A percentile compares a stretch with the other conserved stretches of the same genome.
phyloP scores from a whole-genome alignment of 2,888 invertebrate genomes.

The Anodontia alba region DNA sequence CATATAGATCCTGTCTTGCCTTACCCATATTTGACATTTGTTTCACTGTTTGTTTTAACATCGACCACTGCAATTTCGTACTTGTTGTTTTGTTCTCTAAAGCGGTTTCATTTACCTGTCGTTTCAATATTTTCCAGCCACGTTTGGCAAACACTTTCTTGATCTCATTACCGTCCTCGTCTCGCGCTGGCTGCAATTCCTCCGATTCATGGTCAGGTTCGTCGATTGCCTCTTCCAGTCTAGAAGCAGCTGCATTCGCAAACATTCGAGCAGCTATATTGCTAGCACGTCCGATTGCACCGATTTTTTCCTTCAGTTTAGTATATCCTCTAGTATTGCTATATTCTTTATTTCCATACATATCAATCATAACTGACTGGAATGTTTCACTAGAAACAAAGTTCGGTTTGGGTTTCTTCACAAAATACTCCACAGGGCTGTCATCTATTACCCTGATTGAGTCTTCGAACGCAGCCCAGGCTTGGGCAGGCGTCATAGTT shows the following conservation, averaged over 20 bases:
- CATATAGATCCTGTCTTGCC: constrained; percentile 74
- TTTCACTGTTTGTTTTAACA: constrained; percentile 72
- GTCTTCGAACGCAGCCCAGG: constrained; percentile 69
- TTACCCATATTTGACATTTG: constrained; percentile 70
- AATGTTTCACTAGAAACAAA: constrained; percentile 73
- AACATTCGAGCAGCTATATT: constrained; percentile 55
- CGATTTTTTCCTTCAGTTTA: constrained; percentile 63
- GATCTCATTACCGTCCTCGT: constrained; percentile 28
- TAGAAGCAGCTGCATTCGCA: constrained; percentile 23
- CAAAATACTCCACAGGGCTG: constrained; percentile 53
- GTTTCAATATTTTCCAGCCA: constrained; percentile 73
- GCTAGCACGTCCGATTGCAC: constrained; percentile 55
- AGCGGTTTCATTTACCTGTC: constrained; percentile 71
- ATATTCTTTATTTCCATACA: constrained; percentile 74
- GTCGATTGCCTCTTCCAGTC: constrained; percentile 19
- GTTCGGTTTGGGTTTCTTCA: constrained; percentile 64
- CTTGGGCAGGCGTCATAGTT: constrained; percentile 29
- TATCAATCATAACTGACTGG: constrained; percentile 73
- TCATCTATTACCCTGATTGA: constrained; percentile 70
- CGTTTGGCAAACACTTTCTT: constrained; percentile 63
- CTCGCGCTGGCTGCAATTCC: background rate
- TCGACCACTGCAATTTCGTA: constrained; percentile 70
- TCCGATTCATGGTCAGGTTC: constrained; percentile 23
- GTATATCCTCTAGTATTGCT: constrained; percentile 63
- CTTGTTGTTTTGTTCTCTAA: constrained; percentile 66